Evolutionary conservation across 2,113 vertebrate species (phyloP).

Genomic region (Lycocorax pyrrhopterus): DNA sequence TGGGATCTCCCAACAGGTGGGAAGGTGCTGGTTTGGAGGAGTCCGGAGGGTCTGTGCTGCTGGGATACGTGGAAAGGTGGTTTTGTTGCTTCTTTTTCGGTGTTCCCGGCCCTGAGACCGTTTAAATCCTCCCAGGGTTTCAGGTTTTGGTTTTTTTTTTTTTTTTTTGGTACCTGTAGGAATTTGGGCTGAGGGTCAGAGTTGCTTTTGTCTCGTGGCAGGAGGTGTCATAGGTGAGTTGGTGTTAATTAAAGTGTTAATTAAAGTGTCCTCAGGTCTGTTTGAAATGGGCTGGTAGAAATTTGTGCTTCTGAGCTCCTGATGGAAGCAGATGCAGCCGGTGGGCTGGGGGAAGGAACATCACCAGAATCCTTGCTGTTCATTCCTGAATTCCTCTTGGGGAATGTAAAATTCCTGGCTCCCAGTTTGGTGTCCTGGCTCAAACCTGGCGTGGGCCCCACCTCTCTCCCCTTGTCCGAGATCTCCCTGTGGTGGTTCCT

Average conservation of each 20-base stretch:
- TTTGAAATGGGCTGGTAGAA: neutral
- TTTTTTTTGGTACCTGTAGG: neutral
- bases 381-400: neutral
- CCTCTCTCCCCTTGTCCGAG: neutral
- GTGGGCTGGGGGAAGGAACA: too few relatives aligned
- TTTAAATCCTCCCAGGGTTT: neutral
- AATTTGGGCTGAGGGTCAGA: neutral
- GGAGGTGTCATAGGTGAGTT: neutral
- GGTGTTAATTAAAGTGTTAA: neutral
- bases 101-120: neutral
- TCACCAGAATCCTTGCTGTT: neutral
- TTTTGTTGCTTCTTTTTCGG: accelerated
- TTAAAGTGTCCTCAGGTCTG: neutral
- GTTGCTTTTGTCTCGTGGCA: neutral
- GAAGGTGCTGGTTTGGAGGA: neutral
- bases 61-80: accelerated
- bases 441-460: too few relatives aligned
- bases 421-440: neutral
- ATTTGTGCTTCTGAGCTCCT: neutral
- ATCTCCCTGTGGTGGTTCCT: neutral
- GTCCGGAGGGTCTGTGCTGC: accelerated
- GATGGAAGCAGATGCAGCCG: neutral
- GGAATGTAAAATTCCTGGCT: neutral
- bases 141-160: neutral
- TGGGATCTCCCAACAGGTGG: accelerated